phyloP scores from a whole-genome alignment of 1,140 invertebrate species.

The Pachypeltis micranthus region DNA sequence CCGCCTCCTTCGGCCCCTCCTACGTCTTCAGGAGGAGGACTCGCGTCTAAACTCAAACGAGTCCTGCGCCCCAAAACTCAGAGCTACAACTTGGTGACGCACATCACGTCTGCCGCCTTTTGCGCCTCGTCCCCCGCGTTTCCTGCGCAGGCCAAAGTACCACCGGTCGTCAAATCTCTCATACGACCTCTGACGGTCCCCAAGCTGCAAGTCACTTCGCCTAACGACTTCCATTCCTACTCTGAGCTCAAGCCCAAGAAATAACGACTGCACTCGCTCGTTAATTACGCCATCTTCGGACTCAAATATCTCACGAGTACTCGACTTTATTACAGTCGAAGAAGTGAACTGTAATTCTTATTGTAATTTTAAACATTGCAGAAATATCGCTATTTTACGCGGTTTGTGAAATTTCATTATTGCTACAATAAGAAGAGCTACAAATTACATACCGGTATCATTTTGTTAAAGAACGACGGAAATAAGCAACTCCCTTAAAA shows the following conservation, averaged over 20 bases:
- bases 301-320: no score
- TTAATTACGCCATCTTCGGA: neutral
- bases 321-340: no score
- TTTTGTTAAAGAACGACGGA: no score
- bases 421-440: no score
- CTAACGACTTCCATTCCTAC: conserved; percentile 13
- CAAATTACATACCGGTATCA: no score
- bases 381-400: no score
- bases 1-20: conserved; percentile 17
- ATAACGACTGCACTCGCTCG: neutral
- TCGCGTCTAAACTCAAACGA: conserved; percentile 9
- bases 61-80: conserved; percentile 15
- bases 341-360: no score
- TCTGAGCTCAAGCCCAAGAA: conserved; percentile 13
- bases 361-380: no score
- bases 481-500: no score
- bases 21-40: neutral
- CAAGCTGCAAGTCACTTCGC: conserved; percentile 37
- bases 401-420: no score
- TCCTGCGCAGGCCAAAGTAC: conserved; percentile 36
- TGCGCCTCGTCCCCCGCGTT: conserved; percentile 49
- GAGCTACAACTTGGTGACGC: conserved; percentile 40
- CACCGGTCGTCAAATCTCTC: conserved; percentile 43
- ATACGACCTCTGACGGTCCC: conserved; percentile 47
- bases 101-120: conserved; percentile 47